Evolutionary conservation across 2,113 vertebrate genomes (phyloP).

Genomic region (Limanda limanda): DNA sequence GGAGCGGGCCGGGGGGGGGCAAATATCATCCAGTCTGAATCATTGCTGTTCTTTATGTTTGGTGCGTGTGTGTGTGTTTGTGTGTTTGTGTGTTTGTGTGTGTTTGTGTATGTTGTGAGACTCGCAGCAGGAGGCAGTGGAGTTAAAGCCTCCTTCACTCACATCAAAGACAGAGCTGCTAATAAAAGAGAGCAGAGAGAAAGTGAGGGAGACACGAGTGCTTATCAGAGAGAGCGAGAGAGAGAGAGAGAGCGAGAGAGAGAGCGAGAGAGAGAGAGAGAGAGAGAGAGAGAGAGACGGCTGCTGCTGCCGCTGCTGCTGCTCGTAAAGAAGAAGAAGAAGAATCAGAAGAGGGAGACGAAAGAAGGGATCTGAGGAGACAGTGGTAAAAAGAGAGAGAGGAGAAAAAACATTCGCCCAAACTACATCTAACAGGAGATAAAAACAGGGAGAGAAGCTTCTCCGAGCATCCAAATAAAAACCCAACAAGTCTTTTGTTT

Average conservation of each 20-base stretch:
- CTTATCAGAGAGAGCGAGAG: constrained; percentile 17
- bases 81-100: too few relatives aligned
- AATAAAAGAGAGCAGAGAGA: constrained; percentile 11
- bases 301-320: too few relatives aligned
- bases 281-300: neutral
- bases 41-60: neutral
- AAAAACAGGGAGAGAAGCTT: neutral
- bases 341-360: too few relatives aligned
- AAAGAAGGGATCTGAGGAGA: neutral
- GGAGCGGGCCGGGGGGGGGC: neutral
- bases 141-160: constrained; percentile 20
- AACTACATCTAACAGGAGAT: neutral
- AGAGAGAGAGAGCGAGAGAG: neutral
- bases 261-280: constrained; percentile 9
- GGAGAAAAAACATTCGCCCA: too few relatives aligned
- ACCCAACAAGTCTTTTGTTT: neutral
- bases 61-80: neutral
- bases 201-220: neutral
- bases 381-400: neutral
- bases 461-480: neutral
- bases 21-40: neutral
- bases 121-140: neutral
- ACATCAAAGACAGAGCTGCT: constrained; percentile 29
- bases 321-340: too few relatives aligned
- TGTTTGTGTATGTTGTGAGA: neutral